phyloP scores from a whole-genome alignment of 2,113 vertebrate genomes.

The Chrysochloris asiatica region DNA sequence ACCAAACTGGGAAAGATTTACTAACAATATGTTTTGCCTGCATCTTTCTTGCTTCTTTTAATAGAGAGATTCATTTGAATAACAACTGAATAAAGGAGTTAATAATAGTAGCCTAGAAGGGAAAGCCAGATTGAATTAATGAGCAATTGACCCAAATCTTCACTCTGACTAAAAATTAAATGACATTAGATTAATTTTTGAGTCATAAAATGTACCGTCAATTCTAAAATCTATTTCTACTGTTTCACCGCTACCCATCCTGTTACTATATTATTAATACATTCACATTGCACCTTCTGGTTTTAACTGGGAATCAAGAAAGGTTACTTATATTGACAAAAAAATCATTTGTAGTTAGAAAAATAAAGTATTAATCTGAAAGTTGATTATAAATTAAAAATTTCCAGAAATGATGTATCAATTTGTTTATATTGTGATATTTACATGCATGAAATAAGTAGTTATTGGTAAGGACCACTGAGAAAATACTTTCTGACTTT shows the following conservation, averaged over 20 bases:
- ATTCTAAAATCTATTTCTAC: neutral
- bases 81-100: slow-evolving; percentile 72
- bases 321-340: neutral
- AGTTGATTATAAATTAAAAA: neutral
- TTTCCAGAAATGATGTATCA: neutral
- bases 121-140: slow-evolving; percentile 71
- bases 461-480: neutral
- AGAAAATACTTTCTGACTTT: neutral
- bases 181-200: slow-evolving; percentile 60
- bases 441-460: neutral
- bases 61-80: slow-evolving; percentile 73
- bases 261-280: neutral
- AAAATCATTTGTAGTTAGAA: neutral
- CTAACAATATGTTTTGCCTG: slow-evolving; percentile 78
- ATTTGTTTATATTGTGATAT: neutral
- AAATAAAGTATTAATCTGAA: slow-evolving; percentile 10
- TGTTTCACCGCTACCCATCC: neutral
- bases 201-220: slow-evolving; percentile 50
- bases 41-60: slow-evolving; percentile 61
- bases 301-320: slow-evolving; percentile 9
- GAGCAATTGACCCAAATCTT: slow-evolving; percentile 64
- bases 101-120: slow-evolving; percentile 71
- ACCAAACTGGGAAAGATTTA: slow-evolving; percentile 72
- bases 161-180: slow-evolving; percentile 68
- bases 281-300: neutral